Evolutionary conservation across 1,140 invertebrate species (phyloP), one percentile per base, ranked within the genome.

Genomic region (Diachasma alloeum): DNA sequence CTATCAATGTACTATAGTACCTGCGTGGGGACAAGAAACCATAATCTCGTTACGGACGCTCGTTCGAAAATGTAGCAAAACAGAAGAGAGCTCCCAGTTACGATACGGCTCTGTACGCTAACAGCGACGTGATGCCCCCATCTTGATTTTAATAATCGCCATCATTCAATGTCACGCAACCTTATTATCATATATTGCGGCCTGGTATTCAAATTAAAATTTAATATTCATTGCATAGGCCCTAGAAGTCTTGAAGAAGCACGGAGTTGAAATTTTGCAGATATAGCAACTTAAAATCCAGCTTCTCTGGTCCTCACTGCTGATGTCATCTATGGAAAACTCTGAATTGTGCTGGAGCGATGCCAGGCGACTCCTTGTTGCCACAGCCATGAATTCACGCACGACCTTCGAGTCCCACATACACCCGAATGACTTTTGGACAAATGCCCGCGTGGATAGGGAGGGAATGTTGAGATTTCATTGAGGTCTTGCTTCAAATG

Each of bases 401-500:
- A 48, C 42, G 13, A 37, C 67, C 22, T 59, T 59, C 9, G 53
- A 59, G n/a, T 59, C 9, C 53, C 10, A 22, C 22, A 59, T 17
- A 46, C 9, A 46, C 10, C 44, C 10, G 44, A 15, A 46, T 6
- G 31, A 31, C 44, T 46, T n/a, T 46, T 46, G 44, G 44, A 46
- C 44, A 46, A 46, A 46, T 46, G 44, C 44, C 44, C 44, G 10
- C n/a, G 9, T 1, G 10, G n/a, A 46, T 46, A 9, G 44, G 10
- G 4, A 4, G 44, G n/a, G 44, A 46, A 46, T 11, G 11, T 46
- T 46, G 44, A n/a, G n/a, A 46, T 46, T 46, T 46, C 44, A 46
- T 46, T 46, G 44, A n/a, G 44, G 17, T 36, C 19, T 66, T 39
- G 31, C 11, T 67, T 22, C 48, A 79, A 72, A 78, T 76, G 82